Conservation (phyloP, 1,140 invertebrate species). For the Ceratoteleas bidentatus region DNA sequence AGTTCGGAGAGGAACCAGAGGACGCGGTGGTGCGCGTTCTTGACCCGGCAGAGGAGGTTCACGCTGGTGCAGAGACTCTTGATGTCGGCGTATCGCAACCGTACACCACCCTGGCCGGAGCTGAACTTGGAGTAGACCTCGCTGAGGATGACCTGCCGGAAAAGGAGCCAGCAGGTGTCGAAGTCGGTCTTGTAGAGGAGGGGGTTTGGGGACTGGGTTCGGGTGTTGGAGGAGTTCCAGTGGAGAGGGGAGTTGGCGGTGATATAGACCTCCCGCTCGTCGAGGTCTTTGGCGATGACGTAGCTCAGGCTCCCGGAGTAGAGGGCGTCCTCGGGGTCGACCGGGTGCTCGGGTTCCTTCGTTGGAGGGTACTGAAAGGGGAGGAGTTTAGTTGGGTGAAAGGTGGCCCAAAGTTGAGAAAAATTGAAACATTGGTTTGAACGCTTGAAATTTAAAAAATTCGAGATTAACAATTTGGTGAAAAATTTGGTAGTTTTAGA, state of each 20-base stretch:
- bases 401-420: too few species aligned
- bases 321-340: conserved; percentile 17
- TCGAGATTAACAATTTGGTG: too few species aligned
- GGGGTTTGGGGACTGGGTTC: conserved; percentile 11
- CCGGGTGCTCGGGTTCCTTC: conserved; percentile 34
- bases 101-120: conserved; percentile 31
- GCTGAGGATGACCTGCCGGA: conserved; percentile 73
- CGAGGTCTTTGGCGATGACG: conserved; percentile 59
- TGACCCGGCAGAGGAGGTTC: conserved; percentile 46
- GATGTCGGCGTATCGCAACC: conserved; percentile 67
- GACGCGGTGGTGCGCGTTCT: conserved; percentile 57
- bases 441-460: too few species aligned
- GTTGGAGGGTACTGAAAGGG: conserved; percentile 59
- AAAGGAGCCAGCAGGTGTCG: conserved; percentile 69
- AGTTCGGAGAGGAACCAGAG: conserved; percentile 74
- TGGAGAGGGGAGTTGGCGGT: conserved; percentile 8
- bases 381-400: too few species aligned
- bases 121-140: conserved; percentile 67
- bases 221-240: conserved; percentile 9
- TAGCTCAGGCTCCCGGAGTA: conserved; percentile 61
- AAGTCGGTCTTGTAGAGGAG: conserved; percentile 27
- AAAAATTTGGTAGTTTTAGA: too few species aligned
- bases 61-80: conserved; percentile 68
- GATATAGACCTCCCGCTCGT: conserved; percentile 66
- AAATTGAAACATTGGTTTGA: too few species aligned